Evolutionary conservation across 2,113 vertebrate genomes (phyloP), one percentile per base, ranked within the genome.

Genomic region (Poeciliopsis turrubarensis): DNA sequence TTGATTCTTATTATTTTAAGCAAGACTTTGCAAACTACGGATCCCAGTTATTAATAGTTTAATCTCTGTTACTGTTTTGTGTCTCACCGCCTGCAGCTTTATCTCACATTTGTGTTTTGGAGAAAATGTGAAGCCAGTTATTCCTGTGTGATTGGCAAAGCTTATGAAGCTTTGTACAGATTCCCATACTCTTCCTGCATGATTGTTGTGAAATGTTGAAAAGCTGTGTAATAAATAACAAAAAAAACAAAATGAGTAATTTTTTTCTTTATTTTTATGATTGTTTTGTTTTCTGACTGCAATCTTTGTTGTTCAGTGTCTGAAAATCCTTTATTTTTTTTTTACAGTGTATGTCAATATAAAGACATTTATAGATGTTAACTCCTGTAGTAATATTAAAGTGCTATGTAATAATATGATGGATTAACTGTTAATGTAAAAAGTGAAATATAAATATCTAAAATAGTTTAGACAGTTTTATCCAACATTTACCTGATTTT

Each of bases 151-250:
- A 86, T 30, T 77, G 80, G 72, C 44, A 39, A 76, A 76, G 79
- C 79, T 71, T 83, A 73, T 85, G 75, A 85, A 86, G 78, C 79
- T 89, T 92, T 89, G 72, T 82, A 69, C 77, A 70, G 34, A n/a
- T 76, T 81, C 60, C 77, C 80, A 77, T 85, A 78, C 85, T 91
- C 89, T 84, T 87, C 79, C 74, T 94, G 93, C 93, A 94, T 94
- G 93, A 81, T 92, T 89, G 93, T 93, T 81, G 84, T 91, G 90
- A 83, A 92, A 89, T 92, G 92, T 93, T 89, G 39, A 90, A 84
- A 86, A 83, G 77, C 91, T 91, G 91, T 92, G 85, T 89, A 92
- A 91, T 94, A 93, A 93, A 94, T 75, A 77, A 73, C 73, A 79
- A 77, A 73, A 87, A 89, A 84, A 67, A 71, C 1, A 29, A 75